A percentile compares a stretch with the other conserved stretches of the same genome.
phyloP scores from a whole-genome alignment of 2,113 vertebrate species.

The Ceyx cyanopectus region DNA sequence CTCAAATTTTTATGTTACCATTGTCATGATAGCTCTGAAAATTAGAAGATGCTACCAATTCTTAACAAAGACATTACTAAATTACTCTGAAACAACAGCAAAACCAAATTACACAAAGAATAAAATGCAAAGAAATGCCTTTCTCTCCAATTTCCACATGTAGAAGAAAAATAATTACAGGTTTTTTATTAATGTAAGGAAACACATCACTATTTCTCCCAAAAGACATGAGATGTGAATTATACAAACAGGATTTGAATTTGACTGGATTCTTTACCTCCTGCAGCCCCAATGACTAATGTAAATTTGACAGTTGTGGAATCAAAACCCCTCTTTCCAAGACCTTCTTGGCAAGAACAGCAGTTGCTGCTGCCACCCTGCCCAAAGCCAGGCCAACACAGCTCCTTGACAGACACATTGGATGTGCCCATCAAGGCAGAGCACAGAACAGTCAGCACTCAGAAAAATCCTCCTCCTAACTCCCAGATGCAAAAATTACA shows the following conservation, averaged over 20 bases:
- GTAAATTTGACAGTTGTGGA: conserved; percentile 54
- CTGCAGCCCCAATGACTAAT: conserved; percentile 52
- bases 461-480: not conserved
- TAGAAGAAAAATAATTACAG: conserved; percentile 65
- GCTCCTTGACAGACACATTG: not conserved
- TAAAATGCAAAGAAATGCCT: conserved; percentile 28
- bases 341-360: conserved; percentile 26
- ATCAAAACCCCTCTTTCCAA: conserved; percentile 30
- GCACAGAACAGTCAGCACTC: not conserved
- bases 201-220: conserved; percentile 72
- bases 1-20: conserved; percentile 32
- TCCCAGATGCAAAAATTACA: not conserved
- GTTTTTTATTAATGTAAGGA: conserved; percentile 78
- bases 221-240: conserved; percentile 74
- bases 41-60: conserved; percentile 52
- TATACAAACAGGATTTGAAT: conserved; percentile 72
- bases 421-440: not conserved
- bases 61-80: conserved; percentile 32
- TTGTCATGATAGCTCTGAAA: conserved; percentile 29
- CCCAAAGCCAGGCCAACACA: conserved; percentile 12
- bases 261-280: conserved; percentile 71
- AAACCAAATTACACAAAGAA: conserved; percentile 41
- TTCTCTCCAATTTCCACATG: conserved; percentile 46
- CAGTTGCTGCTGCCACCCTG: not conserved
- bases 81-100: conserved; percentile 51